Percentiles rank a stretch among this genome's conserved stretches.
Conservation (phyloP, 2,797 vertebrate genomes). For the Gallinago stenura region DNA sequence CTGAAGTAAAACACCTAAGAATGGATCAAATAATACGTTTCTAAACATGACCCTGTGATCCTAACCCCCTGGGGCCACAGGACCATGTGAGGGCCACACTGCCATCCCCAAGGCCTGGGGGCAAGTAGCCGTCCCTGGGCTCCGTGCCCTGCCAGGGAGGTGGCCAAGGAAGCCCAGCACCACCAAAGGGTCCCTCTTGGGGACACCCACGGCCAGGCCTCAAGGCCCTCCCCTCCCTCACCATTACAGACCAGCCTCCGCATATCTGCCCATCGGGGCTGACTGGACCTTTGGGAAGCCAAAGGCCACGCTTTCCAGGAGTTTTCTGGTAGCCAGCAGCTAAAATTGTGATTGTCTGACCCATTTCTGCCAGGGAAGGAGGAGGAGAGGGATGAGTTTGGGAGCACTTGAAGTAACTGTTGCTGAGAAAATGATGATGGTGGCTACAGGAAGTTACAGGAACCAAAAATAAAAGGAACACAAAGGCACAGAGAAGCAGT, state of each 20-base stretch:
- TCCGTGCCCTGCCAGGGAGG: not conserved
- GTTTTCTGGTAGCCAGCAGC: not conserved
- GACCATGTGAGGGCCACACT: rapidly evolving
- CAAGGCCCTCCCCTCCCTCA: no score
- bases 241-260: rapidly evolving
- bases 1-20: not conserved
- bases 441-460: not conserved
- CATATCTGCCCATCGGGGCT: rapidly evolving
- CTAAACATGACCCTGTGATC: rapidly evolving
- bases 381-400: not conserved
- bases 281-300: not conserved
- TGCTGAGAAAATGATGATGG: not conserved
- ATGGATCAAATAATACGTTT: rapidly evolving
- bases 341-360: not conserved
- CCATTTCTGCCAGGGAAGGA: not conserved
- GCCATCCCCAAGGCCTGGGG: rapidly evolving
- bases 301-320: not conserved
- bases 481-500: not conserved
- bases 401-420: not conserved
- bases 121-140: no score
- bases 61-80: rapidly evolving
- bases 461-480: conserved; percentile 30
- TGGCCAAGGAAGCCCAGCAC: rapidly evolving
- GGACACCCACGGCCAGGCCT: not conserved
- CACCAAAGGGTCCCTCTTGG: not conserved